Base-by-base conservation (phyloP, 2,888 invertebrate genomes). In the Diplazon laetatorius region DNA sequence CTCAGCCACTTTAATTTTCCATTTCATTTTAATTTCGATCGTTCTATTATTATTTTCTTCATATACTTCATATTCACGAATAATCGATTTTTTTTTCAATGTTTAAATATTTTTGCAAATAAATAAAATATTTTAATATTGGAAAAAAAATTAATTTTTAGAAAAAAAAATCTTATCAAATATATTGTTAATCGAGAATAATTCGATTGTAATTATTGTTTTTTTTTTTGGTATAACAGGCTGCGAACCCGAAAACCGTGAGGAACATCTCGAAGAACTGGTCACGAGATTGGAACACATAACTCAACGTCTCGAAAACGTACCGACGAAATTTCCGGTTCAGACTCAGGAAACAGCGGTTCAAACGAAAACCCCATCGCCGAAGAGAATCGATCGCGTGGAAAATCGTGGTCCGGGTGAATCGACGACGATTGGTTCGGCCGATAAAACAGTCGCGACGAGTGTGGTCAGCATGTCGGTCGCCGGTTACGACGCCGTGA, bases 271-370 rank as follows among this genome's bases (percentile, higher is more conserved):
- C 83, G 95, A 95, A 88, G 93, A 93, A 80, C 91, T 96, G 87
- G 94, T 95, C 83, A 93, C 93, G 86, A 94, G 96, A 57, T 90
- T 96, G 87, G 96, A 96, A 91, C 93, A 93, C 83, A 94, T 96
- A 78, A 95, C 96, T 10, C 93, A 93, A 83, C 94, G 95, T 76
- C 92, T 96, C 84, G 96, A 95, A 92, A 90, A 88, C 82, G 89
- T 91, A 68, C 85, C 85, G n/a, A 68, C 82, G 5, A 88, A 85
- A 12, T 77, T 89, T 12, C 44, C 74, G 22, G 62, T 83, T 5
- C 78, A 83, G 35, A 87, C 85, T 2, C 88, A 87, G 73, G 86
- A 87, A 30, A 84, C 82, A 37, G 87, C 85, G 12, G 88, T 89
- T 20, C 90, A 89, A 78, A 90, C 90, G 6, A 87, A 84, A 42